Evolutionary conservation across 2,888 invertebrate species (phyloP), one percentile per base, ranked within the genome.

Genomic region (Oligia strigilis): DNA sequence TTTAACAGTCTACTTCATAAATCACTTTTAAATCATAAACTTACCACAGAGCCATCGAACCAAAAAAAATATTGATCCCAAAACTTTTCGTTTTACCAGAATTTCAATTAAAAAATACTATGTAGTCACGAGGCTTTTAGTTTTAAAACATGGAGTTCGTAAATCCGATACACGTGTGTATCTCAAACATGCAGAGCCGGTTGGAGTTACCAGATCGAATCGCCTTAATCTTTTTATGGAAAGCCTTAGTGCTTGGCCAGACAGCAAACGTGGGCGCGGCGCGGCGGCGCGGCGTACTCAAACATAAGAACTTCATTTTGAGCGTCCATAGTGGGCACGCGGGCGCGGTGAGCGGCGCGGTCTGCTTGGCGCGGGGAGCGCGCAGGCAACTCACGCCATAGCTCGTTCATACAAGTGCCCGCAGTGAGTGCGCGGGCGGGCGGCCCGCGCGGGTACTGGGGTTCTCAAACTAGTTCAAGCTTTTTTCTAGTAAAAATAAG

Each of bases 181-280:
- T 80, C 76, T 19, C 43, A 86, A 80, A 67, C 29, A 77, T 72
- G n/a, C 64, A 72, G 43, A 70, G 65, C 55, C 60, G 36, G 70
- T 73, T 73, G 29, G 67, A 73, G 70, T 71, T 52, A 69, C 66
- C 40, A 71, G 70, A 65, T 72, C 58, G 55, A 40, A 46, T 36
- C 6, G 60, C 65, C 46, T 74, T 64, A 83, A 83, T 75, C 67
- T 80, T 75, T 86, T 84, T 75, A 65, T 64, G 19, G 65, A 75
- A 75, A 52, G n/a, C 65, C 23, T 72, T 9, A 43, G 43, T 43
- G 43, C 43, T 40, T 40, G 0, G 40, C 40, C 40, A 40, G 40
- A 40, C 5, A 5, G 40, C 40, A 40, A 40, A 40, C 40, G 40
- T 4, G 40, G 40, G 40, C 40, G 40, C 40, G 40, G 40, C 40